Evolutionary conservation across 53 echinoderm and acorn worm genomes (phyloP), one percentile per base, ranked within the genome.

Genomic region (Hippasteria phrygiana): DNA sequence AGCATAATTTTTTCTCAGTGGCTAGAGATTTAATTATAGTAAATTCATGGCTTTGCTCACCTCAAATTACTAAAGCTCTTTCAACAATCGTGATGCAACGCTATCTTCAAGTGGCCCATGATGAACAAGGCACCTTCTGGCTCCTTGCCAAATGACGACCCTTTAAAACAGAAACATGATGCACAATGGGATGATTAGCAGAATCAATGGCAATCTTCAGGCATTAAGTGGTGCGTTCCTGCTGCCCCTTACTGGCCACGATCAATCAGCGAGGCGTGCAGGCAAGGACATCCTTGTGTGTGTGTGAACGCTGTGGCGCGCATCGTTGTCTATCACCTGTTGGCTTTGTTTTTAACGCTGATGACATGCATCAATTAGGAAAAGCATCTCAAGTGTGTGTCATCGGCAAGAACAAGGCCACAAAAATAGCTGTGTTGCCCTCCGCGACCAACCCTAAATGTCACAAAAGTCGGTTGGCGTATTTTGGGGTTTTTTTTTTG

Each of bases 181-280:
- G 27, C 59, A 55, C 39, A 36, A n/a, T 38, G 41, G 11, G 55
- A 59, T 66, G 55, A 82, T 66, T 29, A 64, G 46, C 43, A 64
- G 65, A 82, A 82, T 82, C 82, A 65, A 82, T 66, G 82, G 47
- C 16, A 32, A 63, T 82, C 82, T 82, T 41, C 1, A 65, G 82
- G 65, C 41, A 43, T 82, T 82, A 82, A 82, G 82, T 82, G 65
- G 43, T 6, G n/a, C 42, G 66, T 65, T 82, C 64, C 65, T 82
- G 63, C 46, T n/a, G 64, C 6, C 32, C 1, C 17, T 82, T 43
- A 82, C 46, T 62, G 16, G 43, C 4, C 42, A 27, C 64, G n/a
- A 62, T 39, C 62, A 59, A 80, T 40, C 65, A 66, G 42, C 65
- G 56, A 79, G 11, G 24, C 39, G 22, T 45, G 56, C 38, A 17